Evolutionary conservation across 2,888 invertebrate genomes (phyloP).

Genomic region (Seira musarum): DNA sequence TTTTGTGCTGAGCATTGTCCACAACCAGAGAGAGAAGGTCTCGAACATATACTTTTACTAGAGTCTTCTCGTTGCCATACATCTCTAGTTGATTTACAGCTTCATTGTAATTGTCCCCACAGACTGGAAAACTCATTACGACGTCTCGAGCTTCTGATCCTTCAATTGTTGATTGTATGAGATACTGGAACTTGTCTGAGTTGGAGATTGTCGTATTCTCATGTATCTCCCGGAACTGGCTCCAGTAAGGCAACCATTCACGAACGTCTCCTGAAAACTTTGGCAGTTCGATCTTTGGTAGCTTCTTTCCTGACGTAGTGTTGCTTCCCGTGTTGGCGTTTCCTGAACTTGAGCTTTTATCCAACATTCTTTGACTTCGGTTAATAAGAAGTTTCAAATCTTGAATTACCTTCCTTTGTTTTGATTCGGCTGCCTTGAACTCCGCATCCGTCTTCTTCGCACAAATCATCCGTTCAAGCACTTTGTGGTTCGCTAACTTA

Average conservation of each 20-base stretch:
- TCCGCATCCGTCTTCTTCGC: too few species aligned
- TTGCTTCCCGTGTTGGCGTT: neutral
- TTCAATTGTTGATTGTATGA: neutral
- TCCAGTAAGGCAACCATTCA: conserved; percentile 20
- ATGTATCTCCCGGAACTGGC: conserved; percentile 9
- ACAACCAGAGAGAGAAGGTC: conserved; percentile 31
- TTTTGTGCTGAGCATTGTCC: neutral
- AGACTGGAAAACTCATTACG: neutral
- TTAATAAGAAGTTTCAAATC: too few species aligned
- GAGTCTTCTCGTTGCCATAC: conserved; percentile 18
- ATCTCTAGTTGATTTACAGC: conserved; percentile 20
- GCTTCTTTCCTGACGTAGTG: neutral
- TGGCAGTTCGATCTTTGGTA: neutral
- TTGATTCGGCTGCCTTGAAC: too few species aligned
- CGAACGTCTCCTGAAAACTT: conserved; percentile 28
- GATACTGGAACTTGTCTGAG: conserved; percentile 28
- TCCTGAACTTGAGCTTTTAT: neutral
- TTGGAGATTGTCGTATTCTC: neutral
- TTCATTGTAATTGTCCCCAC: neutral
- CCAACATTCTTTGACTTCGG: too few species aligned
- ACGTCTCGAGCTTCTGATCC: neutral
- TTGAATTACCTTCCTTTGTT: too few species aligned
- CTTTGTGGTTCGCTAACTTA: too few species aligned
- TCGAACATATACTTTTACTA: conserved; percentile 45
- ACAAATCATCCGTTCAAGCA: too few species aligned